Percentiles rank a stretch among this genome's conserved stretches.
Evolutionary conservation across 1,140 invertebrate species (phyloP).

Genomic region (Lepeophtheirus salmonis): DNA sequence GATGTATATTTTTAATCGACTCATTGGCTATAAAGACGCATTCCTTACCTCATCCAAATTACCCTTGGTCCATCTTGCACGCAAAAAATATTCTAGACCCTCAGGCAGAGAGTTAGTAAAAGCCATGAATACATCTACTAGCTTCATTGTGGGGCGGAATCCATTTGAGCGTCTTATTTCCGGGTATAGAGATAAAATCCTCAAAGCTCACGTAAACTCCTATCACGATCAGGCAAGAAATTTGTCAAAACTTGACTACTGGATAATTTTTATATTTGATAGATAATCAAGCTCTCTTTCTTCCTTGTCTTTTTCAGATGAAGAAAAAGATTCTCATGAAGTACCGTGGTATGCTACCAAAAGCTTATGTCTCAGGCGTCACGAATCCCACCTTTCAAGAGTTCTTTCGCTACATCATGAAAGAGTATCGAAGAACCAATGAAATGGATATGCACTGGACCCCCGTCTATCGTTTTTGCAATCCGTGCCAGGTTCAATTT

Average conservation of each 20-base stretch:
- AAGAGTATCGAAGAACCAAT: background rate
- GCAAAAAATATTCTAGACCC: background rate
- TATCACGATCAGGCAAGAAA: background rate
- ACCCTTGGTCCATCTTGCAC: background rate
- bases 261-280: background rate
- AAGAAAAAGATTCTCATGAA: background rate
- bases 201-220: background rate
- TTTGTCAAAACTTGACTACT: background rate
- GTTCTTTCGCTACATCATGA: background rate
- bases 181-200: background rate
- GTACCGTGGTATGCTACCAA: background rate
- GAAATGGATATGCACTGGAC: constrained; percentile 19
- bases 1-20: background rate
- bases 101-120: background rate
- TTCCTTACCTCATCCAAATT: background rate
- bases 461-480: constrained; percentile 19
- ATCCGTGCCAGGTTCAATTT: constrained; percentile 16
- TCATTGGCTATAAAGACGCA: background rate
- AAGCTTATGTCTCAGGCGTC: background rate
- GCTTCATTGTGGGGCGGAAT: background rate
- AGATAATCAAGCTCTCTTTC: background rate
- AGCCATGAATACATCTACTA: background rate
- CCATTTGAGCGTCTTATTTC: background rate
- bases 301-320: background rate
- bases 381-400: background rate